Base-by-base conservation (phyloP, 2,797 vertebrate genomes). In the Parauchenoglanis punctatus region DNA sequence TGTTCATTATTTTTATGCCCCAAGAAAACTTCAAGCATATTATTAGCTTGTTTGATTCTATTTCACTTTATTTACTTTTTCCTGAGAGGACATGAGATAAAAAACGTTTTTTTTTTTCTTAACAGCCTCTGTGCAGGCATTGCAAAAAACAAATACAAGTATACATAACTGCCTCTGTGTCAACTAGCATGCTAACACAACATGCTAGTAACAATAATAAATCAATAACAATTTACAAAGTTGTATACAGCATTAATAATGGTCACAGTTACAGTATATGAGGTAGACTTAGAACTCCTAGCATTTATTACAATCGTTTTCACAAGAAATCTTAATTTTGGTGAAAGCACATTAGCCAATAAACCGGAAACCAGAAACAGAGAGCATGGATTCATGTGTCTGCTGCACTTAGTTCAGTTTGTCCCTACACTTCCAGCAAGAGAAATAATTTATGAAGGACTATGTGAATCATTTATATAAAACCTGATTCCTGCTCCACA, bases 401-500 rank as follows among this genome's bases (percentile, higher is more conserved):
- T 61, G 54, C 25, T 7, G 54, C 31, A 56, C 85, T 87, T 90
- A 20, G 77, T 90, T 86, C 49, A 23, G 23, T 85, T 82, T 90
- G 68, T 75, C 84, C 85, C 83, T n/a, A n/a, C 87, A 25, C 78
- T 87, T 87, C 56, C 88, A 52, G 46, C 70, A 35, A 88, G 89
- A 84, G 88, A 87, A 93, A 92, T 88, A 63, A 84, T 35, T 89
- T 2, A 65, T 72, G 86, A 84, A 84, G 81, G 58, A 86, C 87
- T 86, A 87, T 87, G 76, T 87, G 78, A 28, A 67, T 90, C 89
- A 89, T 91, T 91, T 91, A 87, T 88, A 84, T 87, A 85, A 88
- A 92, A 85, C n/a, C 86, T 89, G 88, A 84, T 93, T 92, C 89
- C 86, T 91, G 84, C 92, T 94, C 92, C 93, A 94, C 94, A 93